Percentiles rank a stretch among this genome's conserved stretches.
These are phyloP conservation scores for Sebastes fasciatus DNA, from an alignment of 2,113 vertebrate species.

Conservation along the genomic window DNA sequence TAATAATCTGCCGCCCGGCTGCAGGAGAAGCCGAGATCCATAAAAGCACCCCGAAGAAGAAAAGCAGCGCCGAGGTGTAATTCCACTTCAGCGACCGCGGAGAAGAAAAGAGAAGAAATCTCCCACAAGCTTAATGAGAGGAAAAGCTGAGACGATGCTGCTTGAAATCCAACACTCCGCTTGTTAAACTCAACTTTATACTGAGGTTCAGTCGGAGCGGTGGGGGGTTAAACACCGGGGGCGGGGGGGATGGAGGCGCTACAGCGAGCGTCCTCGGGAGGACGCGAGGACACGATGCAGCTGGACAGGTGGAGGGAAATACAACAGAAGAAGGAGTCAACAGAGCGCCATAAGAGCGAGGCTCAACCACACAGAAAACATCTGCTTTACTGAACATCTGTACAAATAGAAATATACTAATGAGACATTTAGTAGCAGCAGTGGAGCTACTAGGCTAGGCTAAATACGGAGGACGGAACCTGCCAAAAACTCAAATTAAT, in stretches of 20 bases:
- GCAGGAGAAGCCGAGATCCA: conserved; percentile 66
- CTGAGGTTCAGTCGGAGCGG: conserved; percentile 36
- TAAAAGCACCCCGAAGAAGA: conserved; percentile 65
- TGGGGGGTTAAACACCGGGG: conserved; percentile 18
- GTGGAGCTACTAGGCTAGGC: too few relatives aligned
- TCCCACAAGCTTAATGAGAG: conserved; percentile 67
- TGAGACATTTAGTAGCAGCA: too few relatives aligned
- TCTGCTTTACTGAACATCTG: too few relatives aligned
- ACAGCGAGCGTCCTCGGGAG: too few relatives aligned
- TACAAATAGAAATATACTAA: too few relatives aligned
- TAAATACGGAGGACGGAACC: too few relatives aligned
- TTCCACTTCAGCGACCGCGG: conserved; percentile 50
- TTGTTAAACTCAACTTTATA: conserved; percentile 65
- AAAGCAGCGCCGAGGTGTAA: conserved; percentile 49
- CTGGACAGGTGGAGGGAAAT: not conserved
- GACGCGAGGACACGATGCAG: not conserved
- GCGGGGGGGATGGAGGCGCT: too few relatives aligned
- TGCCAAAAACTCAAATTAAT: too few relatives aligned
- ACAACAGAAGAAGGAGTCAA: not conserved
- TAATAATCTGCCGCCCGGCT: conserved; percentile 71
- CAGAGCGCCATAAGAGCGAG: not conserved
- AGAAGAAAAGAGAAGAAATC: conserved; percentile 51
- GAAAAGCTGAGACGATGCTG: conserved; percentile 54
- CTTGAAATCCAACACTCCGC: conserved; percentile 38
- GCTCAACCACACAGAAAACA: too few relatives aligned